phyloP scores from a whole-genome alignment of 2,797 vertebrate genomes.

The Rhynchotus rufescens region DNA sequence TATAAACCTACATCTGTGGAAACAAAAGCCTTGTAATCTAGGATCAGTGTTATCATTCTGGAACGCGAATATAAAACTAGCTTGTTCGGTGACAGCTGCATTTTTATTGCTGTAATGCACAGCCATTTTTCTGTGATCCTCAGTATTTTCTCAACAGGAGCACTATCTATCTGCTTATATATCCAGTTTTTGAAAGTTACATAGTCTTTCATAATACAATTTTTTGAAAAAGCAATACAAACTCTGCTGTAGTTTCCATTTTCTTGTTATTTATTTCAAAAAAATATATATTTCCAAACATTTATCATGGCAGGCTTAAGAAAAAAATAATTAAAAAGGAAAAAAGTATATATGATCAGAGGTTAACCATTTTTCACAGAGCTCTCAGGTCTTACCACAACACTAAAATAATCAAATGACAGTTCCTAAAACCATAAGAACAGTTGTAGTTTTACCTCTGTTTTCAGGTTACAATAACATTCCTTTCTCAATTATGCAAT shows the following conservation, averaged over 20 bases:
- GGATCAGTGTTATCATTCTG: background rate
- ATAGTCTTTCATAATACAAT: background rate
- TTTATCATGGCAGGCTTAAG: rapidly evolving
- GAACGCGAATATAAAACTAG: background rate
- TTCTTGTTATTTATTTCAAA: background rate
- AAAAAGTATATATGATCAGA: background rate
- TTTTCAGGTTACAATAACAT: background rate
- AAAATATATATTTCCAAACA: background rate
- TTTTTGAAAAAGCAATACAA: conserved; percentile 31
- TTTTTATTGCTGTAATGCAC: background rate
- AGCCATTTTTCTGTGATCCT: background rate
- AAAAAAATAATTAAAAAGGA: rapidly evolving
- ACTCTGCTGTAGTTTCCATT: background rate
- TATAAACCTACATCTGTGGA: background rate
- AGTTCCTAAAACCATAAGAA: background rate
- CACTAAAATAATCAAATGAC: background rate
- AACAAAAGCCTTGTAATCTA: background rate
- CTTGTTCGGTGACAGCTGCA: background rate
- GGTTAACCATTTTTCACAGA: background rate
- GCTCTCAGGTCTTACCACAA: background rate
- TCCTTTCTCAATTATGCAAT: background rate
- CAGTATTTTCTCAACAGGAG: background rate
- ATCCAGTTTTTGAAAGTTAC: background rate
- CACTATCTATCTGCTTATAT: background rate
- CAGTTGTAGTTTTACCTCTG: background rate